phyloP scores from a whole-genome alignment of 2,113 vertebrate genomes.

The Procavia capensis region DNA sequence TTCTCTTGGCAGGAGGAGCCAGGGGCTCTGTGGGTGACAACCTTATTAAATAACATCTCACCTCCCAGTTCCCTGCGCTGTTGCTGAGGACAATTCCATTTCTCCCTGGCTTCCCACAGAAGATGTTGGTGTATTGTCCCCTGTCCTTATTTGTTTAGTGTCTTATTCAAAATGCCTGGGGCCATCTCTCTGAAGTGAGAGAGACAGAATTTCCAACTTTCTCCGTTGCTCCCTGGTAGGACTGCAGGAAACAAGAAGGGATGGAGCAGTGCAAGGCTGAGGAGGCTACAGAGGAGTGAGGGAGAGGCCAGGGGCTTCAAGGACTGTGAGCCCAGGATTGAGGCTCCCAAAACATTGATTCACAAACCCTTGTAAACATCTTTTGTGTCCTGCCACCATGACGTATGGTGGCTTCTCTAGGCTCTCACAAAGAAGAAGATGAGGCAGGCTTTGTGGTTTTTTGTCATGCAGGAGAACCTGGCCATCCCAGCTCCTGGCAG shows the following conservation, averaged over 20 bases:
- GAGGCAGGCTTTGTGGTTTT: background rate
- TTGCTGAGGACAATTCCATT: background rate
- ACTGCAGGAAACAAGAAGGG: background rate
- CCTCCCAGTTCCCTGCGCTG: background rate
- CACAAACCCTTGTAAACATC: background rate
- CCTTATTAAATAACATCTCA: constrained; percentile 72
- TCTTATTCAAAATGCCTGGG: constrained; percentile 81
- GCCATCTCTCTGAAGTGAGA: constrained; percentile 41
- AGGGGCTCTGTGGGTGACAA: constrained; percentile 79
- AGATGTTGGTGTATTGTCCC: constrained; percentile 76
- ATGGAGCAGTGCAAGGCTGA: background rate
- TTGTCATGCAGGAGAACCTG: background rate
- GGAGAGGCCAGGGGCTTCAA: background rate
- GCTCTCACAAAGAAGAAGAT: background rate
- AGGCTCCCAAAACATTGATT: background rate
- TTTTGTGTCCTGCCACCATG: background rate
- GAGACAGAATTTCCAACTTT: too few relatives aligned
- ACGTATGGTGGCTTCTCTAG: background rate
- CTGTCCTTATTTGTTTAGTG: constrained; percentile 82
- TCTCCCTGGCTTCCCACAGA: constrained; percentile 51
- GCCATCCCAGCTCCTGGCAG: fast-evolving
- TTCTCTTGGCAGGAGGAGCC: constrained; percentile 71
- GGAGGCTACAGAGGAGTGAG: background rate
- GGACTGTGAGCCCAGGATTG: background rate
- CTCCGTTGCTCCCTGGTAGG: background rate